phyloP scores from a whole-genome alignment of 2,888 invertebrate genomes.

The Trichogramma dendrolimi region DNA sequence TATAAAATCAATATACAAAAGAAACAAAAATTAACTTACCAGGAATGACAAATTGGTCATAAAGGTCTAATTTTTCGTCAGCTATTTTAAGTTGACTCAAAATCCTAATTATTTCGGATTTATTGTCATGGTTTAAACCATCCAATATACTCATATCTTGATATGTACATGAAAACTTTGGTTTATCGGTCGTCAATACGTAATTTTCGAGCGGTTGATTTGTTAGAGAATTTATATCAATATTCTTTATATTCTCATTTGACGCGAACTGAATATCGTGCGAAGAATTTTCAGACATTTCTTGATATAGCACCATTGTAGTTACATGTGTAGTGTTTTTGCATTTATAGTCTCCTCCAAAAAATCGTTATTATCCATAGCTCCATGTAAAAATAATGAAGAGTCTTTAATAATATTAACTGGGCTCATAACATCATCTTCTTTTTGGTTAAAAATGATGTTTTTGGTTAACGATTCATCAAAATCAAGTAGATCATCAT shows the following conservation, averaged over 20 bases:
- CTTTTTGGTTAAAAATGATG: too few relatives aligned
- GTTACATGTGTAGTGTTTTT: too few relatives aligned
- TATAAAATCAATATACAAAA: too few relatives aligned
- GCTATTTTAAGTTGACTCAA: slow-evolving; percentile 32
- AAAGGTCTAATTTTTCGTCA: slow-evolving; percentile 21
- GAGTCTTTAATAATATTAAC: too few relatives aligned
- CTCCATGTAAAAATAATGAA: slow-evolving; percentile 12
- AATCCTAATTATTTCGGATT: slow-evolving; percentile 19
- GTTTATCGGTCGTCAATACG: background rate
- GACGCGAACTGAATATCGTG: too few relatives aligned
- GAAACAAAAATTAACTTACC: background rate
- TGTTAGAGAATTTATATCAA: background rate
- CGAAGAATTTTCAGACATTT: too few relatives aligned
- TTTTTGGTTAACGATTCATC: too few relatives aligned
- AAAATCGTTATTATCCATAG: slow-evolving; percentile 13
- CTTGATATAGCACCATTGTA: too few relatives aligned
- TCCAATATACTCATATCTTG: background rate
- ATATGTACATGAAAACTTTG: background rate
- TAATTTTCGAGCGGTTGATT: background rate
- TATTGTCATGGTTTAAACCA: too few relatives aligned
- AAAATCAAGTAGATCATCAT: too few relatives aligned
- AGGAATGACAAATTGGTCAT: background rate
- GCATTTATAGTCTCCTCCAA: too few relatives aligned
- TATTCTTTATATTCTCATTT: slow-evolving; percentile 6
- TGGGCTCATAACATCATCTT: too few relatives aligned